Base-by-base conservation (phyloP, 2,888 invertebrate species). In the Ophioninae sp. region DNA sequence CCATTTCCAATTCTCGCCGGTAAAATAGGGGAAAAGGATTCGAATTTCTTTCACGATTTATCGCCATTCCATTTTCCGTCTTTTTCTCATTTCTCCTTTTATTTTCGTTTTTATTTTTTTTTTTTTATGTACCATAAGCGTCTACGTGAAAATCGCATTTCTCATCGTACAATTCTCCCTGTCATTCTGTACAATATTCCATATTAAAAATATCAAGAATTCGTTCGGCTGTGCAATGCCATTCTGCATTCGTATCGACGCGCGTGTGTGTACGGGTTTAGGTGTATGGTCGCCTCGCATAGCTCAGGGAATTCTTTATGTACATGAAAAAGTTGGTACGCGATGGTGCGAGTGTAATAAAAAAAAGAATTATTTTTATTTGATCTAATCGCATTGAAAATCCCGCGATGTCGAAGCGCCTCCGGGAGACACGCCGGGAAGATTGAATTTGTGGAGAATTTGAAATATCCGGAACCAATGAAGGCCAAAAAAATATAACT, bases 151-250 rank as follows among this genome's bases (percentile, higher is more conserved):
- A 50, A 56, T 56, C 7, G 67, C 69, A 39, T 77, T 72, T 20
- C 41, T 41, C 44, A 65, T 59, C 23, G 57, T 21, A 7, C 23
- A 39, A 57, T 50, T 67, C 50, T 59, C 21, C 7, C 44, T 41
- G 23, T 62, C 57, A 39, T 30, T 20, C n/a, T 44, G 7, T 17
- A 13, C 8, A 30, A 79, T 79, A 56, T 61, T 77, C 39, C 64
- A 37, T 77, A 77, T 77, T 73, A 41, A 73, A 73, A 67, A 73
- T 77, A 72, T 81, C 56, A 37, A 67, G 37, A 81, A 81, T 73
- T 78, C 73, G 13, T 67, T 67, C 44, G 41, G 56, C 44, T 74
- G 39, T 73, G n/a, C 30, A 39, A 57, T 8, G 39, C 39, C 50
- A 50, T 23, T n/a, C 1, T 65, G 20, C 23, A 61, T n/a, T 8